These are phyloP conservation scores for Jaculus jaculus DNA, from an alignment of 2,113 vertebrate species.

Conservation along the genomic window DNA sequence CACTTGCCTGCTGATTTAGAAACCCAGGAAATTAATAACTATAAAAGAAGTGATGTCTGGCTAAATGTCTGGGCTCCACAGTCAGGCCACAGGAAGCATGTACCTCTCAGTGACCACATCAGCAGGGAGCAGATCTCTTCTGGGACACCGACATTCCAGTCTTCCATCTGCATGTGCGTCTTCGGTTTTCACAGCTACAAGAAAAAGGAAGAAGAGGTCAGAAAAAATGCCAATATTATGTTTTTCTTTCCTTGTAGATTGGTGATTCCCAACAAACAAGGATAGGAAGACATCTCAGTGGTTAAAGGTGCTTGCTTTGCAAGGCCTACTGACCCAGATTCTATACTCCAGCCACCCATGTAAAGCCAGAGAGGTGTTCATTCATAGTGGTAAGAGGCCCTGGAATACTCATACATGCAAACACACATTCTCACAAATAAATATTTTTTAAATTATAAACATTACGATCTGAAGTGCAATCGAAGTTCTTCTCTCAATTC, in stretches of 20 bases:
- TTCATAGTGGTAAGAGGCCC: too few species aligned
- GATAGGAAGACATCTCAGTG: too few species aligned
- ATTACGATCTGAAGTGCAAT: neutral
- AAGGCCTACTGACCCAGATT: too few species aligned
- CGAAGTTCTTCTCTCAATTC: neutral
- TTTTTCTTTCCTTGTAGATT: neutral
- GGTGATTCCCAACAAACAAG: neutral
- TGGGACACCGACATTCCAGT: neutral
- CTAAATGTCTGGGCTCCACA: neutral
- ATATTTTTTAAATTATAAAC: neutral
- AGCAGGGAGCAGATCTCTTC: neutral
- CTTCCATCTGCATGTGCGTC: neutral
- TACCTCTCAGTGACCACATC: neutral
- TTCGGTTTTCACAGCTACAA: neutral
- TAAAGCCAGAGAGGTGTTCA: too few species aligned
- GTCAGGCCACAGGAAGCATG: neutral
- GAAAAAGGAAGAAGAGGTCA: neutral
- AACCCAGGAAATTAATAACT: neutral
- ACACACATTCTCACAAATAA: too few species aligned
- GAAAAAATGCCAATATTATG: neutral
- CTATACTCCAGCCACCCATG: too few species aligned
- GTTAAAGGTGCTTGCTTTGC: too few species aligned
- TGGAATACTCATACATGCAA: too few species aligned
- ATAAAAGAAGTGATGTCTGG: neutral
- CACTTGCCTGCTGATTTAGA: neutral